These are phyloP conservation scores for Rhinogobius similis DNA, from an alignment of 2,113 vertebrate genomes.

Conservation along the genomic window DNA sequence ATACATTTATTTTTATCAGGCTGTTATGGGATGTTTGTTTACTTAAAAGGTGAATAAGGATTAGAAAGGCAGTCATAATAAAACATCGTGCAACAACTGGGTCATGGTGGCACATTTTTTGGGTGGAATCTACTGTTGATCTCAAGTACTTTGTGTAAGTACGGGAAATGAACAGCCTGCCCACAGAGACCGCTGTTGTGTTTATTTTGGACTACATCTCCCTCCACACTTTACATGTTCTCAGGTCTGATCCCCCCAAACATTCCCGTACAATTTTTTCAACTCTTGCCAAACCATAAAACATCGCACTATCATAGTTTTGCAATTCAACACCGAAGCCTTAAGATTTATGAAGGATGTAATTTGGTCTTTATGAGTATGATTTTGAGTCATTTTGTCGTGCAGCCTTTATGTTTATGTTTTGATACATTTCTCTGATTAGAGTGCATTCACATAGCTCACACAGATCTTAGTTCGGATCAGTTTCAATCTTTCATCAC, in stretches of 20 bases:
- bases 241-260: slow-evolving; percentile 26
- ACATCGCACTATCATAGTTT: slow-evolving; percentile 1
- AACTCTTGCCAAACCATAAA: slow-evolving; percentile 38
- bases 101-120: slow-evolving; percentile 55
- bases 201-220: slow-evolving; percentile 67
- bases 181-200: slow-evolving; percentile 60
- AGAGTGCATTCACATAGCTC: slow-evolving; percentile 11
- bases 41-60: slow-evolving; percentile 23
- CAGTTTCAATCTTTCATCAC: slow-evolving; percentile 22
- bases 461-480: slow-evolving; percentile 17
- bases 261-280: slow-evolving; percentile 36
- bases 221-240: slow-evolving; percentile 35
- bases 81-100: slow-evolving; percentile 32
- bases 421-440: not conserved
- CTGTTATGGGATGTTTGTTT: slow-evolving; percentile 24
- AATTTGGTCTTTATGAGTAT: not conserved
- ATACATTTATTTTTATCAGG: not conserved
- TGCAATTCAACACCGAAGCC: not conserved
- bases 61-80: slow-evolving; percentile 16
- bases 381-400: not conserved
- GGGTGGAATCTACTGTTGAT: slow-evolving; percentile 55
- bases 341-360: not conserved
- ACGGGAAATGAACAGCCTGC: slow-evolving; percentile 68
- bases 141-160: slow-evolving; percentile 61
- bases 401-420: slow-evolving; percentile 2